Base-by-base conservation (phyloP, 2,113 vertebrate genomes). In the Cyphomyrus discorhynchus region DNA sequence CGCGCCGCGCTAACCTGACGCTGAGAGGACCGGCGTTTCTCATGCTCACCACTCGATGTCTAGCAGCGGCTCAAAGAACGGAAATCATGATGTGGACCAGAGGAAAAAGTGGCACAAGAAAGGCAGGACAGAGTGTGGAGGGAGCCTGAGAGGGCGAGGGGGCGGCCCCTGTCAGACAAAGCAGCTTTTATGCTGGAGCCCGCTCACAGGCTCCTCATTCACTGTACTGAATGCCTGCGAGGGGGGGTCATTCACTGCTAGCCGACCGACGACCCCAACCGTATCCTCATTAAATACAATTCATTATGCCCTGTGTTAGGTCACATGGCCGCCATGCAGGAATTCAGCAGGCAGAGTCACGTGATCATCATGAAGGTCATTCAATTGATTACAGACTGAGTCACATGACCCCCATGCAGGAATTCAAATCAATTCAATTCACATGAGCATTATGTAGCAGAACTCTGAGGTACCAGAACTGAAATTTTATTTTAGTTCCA, bases 21-120 rank as follows among this genome's bases (percentile, higher is more conserved):
- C n/a, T 4, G 62, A 66, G n/a, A 66, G n/a, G 58, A 0, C 77
- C 39, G 2, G 6, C 19, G 9, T 82, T 82, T 45, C 31, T 82
- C 77, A 7, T 9, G 77, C 31, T 17, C 19, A 21, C 77, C 31
- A 17, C 77, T n/a, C 5, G 8, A 42, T 11, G 80, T 45, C 19
- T 3, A 11, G 62, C n/a, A 13, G 62, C 19, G 5, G 45, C 45
- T 24, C 21, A 21, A 80, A 42, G 74, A 80, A 19, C 17, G 13
- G 74, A 80, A 80, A 80, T 80, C 39, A n/a, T n/a, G 45, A 46
- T 42, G 82, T n/a, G 39, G 42, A 13, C 42, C 24, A 84, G 62
- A 27, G 86, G 80, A 52, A 80, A 88, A 87, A 27, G 87, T 50
- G n/a, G 89, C 52, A 42, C 74, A 86, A 85, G 47, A 85, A 62